These are phyloP conservation scores for Rousettus madagascariensis DNA, from an alignment of 2,797 vertebrate genomes.

Conservation along the genomic window DNA sequence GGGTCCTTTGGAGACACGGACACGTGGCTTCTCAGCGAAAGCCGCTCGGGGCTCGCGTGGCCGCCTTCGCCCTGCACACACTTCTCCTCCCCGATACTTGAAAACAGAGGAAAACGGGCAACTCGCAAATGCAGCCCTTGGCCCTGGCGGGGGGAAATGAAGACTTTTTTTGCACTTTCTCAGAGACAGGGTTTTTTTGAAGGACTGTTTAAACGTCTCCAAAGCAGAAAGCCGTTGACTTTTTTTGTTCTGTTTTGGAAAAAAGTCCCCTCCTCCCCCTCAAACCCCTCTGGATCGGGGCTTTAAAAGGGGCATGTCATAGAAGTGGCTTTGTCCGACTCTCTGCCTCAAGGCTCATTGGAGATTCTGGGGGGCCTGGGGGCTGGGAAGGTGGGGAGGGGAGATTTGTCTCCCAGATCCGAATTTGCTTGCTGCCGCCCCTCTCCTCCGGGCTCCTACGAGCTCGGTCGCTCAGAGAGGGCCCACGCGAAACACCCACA, in stretches of 20 bases:
- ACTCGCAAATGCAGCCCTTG: conserved; percentile 83
- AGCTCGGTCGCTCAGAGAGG: neutral
- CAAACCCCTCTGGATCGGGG: conserved; percentile 72
- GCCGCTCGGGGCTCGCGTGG: conserved; percentile 97
- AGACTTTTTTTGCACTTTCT: conserved; percentile 84
- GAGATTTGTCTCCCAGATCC: conserved; percentile 62
- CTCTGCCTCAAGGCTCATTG: conserved; percentile 65
- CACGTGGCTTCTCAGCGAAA: conserved; percentile 99
- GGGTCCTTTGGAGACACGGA: conserved; percentile 99
- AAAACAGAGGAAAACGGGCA: conserved; percentile 84
- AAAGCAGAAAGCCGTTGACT: conserved; percentile 83
- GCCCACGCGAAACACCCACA: conserved; percentile 17
- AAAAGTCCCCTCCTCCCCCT: conserved; percentile 45
- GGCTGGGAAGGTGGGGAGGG: conserved; percentile 55
- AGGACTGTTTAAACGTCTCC: conserved; percentile 84
- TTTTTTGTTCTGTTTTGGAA: conserved; percentile 74
- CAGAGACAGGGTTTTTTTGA: conserved; percentile 68
- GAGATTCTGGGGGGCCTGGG: conserved; percentile 67
- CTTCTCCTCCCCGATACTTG: conserved; percentile 88
- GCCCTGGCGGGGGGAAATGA: conserved; percentile 81
- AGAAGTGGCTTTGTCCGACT: conserved; percentile 76
- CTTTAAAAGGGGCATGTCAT: conserved; percentile 73
- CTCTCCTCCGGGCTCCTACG: neutral
- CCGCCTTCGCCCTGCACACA: conserved; percentile 94
- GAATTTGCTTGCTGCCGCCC: neutral